Conservation (phyloP, 2,888 invertebrate genomes). For the Melanostoma mellinum region DNA sequence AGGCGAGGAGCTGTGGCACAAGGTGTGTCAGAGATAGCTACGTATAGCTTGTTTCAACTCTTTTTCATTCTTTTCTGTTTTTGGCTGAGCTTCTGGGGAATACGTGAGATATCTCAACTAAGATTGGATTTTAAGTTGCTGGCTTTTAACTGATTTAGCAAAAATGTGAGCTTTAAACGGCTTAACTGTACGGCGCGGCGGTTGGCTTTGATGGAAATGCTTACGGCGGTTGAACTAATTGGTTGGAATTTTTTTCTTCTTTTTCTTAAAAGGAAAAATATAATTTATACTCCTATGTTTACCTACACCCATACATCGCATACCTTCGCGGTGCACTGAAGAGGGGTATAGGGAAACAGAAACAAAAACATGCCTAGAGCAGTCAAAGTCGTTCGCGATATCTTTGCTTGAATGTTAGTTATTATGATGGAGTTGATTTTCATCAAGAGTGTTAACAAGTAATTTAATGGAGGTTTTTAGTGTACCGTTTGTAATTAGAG, state of each 20-base stretch:
- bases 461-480: too few relatives aligned
- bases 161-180: conserved; percentile 34
- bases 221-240: conserved; percentile 28
- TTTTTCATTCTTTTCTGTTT: conserved; percentile 43
- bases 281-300: too few relatives aligned
- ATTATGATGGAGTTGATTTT: too few relatives aligned
- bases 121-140: conserved; percentile 33
- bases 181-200: conserved; percentile 4
- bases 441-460: too few relatives aligned
- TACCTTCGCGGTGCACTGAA: too few relatives aligned
- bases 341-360: too few relatives aligned
- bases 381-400: too few relatives aligned
- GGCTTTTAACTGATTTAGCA: background rate
- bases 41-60: too few relatives aligned
- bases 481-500: too few relatives aligned
- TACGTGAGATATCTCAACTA: conserved; percentile 15
- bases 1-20: background rate
- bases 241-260: background rate
- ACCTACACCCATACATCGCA: too few relatives aligned
- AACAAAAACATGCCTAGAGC: too few relatives aligned
- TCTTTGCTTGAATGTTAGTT: too few relatives aligned
- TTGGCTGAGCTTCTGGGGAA: conserved; percentile 29
- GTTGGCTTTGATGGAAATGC: conserved; percentile 27
- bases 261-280: background rate
- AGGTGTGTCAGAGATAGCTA: conserved; percentile 29